Base-by-base conservation (phyloP, 2,113 vertebrate species). In the Cephalopterus ornatus region DNA sequence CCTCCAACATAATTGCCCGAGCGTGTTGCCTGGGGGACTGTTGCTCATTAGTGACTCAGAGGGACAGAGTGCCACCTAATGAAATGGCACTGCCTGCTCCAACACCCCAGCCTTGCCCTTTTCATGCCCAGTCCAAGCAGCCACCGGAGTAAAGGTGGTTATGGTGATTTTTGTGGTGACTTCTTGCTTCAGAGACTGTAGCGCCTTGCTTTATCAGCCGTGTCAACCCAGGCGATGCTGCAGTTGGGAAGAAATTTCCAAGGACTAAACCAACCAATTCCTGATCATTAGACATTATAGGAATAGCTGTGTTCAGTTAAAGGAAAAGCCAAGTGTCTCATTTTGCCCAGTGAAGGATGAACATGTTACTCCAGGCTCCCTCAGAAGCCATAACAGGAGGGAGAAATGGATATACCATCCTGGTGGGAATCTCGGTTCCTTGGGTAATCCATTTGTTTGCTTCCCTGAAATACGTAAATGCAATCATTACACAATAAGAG, bases 401-500 rank as follows among this genome's bases (percentile, higher is more conserved):
- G 76, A 92, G 86, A 59, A 92, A 86, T 67, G 66, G 86, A 50
- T 86, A 67, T 27, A 37, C 44, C 44, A 41, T 91, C 65, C 77
- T 47, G 65, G 61, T 71, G 93, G 86, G 83, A 91, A 91, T 47
- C 83, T 62, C 55, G 41, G 20, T 20, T 93, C 75, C 66, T 67
- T 89, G 77, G 76, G 80, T 92, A 87, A 86, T 80, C 63, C 0
- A 66, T 83, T 85, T 91, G 76, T 97, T 96, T 95, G 79, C 63
- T 89, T 87, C 93, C 63, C 84, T 84, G 73, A 89, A 96, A 85
- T 78, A 37, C 77, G 86, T 89, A 95, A 96, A 83, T 91, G 95
- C 86, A 96, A 92, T 95, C 84, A 81, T 89, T 74, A 42, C 65
- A 97, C 95, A 97, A 91, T 93, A 67, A 95, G 78, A 90, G 52